A percentile compares a stretch with the other conserved stretches of the same genome.
phyloP scores from a whole-genome alignment of 2,888 invertebrate species.

The Mycalesis mineus region DNA sequence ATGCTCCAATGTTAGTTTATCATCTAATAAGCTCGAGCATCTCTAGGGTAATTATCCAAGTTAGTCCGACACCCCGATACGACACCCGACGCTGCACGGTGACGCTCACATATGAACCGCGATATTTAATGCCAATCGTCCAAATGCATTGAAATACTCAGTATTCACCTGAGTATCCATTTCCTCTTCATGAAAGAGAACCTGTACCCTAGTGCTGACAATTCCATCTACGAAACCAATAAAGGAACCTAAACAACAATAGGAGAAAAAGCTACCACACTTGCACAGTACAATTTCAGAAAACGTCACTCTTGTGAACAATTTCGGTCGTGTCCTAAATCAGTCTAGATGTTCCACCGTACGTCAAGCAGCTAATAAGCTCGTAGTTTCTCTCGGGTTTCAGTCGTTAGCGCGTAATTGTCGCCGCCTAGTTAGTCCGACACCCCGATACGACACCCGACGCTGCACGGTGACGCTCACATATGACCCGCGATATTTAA shows the following conservation, averaged over 20 bases:
- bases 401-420: constrained; percentile 72
- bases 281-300: no score
- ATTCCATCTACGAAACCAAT: no score
- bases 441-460: constrained; percentile 41
- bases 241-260: no score
- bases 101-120: constrained; percentile 65
- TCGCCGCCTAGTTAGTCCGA: constrained; percentile 68
- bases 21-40: constrained; percentile 61
- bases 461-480: constrained; percentile 58
- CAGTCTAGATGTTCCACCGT: background rate
- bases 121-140: constrained; percentile 12
- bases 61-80: constrained; percentile 47
- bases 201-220: no score
- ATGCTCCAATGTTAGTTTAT: no score
- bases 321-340: background rate
- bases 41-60: constrained; percentile 70
- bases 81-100: constrained; percentile 53
- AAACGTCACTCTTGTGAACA: no score
- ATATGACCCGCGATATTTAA: constrained; percentile 51
- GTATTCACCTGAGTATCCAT: no score
- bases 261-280: background rate
- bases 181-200: no score
- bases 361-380: constrained; percentile 57
- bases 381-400: constrained; percentile 54
- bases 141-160: no score